Evolutionary conservation across 2,797 vertebrate species (phyloP).

Genomic region (Galaxias olidus): DNA sequence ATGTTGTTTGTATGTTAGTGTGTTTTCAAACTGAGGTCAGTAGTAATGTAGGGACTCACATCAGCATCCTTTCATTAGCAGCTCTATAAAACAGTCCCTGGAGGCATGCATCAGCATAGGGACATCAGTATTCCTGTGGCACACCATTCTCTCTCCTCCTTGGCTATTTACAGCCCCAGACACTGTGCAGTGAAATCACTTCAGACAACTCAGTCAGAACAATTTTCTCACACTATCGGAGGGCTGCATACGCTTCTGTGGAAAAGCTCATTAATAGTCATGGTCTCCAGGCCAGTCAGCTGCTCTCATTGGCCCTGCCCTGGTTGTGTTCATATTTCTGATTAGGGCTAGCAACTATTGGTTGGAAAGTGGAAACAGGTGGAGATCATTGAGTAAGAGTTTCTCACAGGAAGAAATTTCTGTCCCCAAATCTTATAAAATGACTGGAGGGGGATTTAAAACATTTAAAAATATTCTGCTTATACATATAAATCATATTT

Average conservation of each 20-base stretch:
- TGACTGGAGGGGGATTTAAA: no score
- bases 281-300: not conserved
- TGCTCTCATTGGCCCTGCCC: no score
- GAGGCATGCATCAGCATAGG: not conserved
- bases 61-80: not conserved
- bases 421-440: no score
- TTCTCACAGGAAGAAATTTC: no score
- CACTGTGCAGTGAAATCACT: constrained; percentile 30
- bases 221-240: constrained; percentile 39
- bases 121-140: constrained; percentile 21
- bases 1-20: not conserved
- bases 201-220: constrained; percentile 30
- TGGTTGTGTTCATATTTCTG: no score
- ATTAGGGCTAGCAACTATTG: no score
- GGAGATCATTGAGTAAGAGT: no score
- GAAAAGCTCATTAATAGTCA: constrained; percentile 33
- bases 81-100: not conserved
- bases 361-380: no score
- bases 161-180: constrained; percentile 7
- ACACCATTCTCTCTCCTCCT: constrained; percentile 7
- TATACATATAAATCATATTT: no score
- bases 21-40: not conserved
- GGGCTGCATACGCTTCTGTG: constrained; percentile 6
- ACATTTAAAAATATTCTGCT: no score
- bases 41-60: constrained; percentile 5